phyloP scores from a whole-genome alignment of 2,797 vertebrate genomes.

The Phaenicophaeus curvirostris region DNA sequence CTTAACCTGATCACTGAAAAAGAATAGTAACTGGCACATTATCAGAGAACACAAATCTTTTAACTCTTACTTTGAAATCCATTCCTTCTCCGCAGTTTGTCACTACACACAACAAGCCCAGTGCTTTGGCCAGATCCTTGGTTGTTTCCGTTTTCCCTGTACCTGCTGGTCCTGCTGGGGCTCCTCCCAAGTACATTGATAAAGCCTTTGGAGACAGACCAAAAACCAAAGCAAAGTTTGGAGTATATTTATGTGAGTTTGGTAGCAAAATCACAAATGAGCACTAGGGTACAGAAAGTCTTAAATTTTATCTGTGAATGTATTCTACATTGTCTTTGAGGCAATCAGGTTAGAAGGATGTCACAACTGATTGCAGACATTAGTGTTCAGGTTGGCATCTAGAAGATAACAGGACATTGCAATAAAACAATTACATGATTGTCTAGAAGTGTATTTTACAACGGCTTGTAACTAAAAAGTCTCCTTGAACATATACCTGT shows the following conservation, averaged over 20 bases:
- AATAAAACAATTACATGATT: background rate
- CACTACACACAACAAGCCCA: constrained; percentile 94
- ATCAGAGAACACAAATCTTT: background rate
- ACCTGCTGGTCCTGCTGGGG: constrained; percentile 93
- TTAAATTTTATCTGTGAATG: background rate
- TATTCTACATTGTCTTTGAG: background rate
- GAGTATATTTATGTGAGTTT: background rate
- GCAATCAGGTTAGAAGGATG: background rate
- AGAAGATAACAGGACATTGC: background rate
- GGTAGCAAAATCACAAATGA: background rate
- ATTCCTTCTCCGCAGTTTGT: constrained; percentile 99
- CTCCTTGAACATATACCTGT: constrained; percentile 79
- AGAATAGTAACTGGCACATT: background rate
- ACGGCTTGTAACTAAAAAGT: background rate
- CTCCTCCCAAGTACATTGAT: constrained; percentile 98
- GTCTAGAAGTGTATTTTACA: background rate
- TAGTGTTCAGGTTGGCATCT: fast-evolving
- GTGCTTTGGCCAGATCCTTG: constrained; percentile 96
- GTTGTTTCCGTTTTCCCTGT: constrained; percentile 98
- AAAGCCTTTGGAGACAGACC: constrained; percentile 82
- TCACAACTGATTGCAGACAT: background rate
- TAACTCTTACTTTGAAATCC: constrained; percentile 90
- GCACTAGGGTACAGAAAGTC: background rate
- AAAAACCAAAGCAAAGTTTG: background rate
- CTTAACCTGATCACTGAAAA: background rate